These are phyloP conservation scores for Orthonevra nobilis DNA, from an alignment of 2,888 invertebrate species.

Conservation along the genomic window DNA sequence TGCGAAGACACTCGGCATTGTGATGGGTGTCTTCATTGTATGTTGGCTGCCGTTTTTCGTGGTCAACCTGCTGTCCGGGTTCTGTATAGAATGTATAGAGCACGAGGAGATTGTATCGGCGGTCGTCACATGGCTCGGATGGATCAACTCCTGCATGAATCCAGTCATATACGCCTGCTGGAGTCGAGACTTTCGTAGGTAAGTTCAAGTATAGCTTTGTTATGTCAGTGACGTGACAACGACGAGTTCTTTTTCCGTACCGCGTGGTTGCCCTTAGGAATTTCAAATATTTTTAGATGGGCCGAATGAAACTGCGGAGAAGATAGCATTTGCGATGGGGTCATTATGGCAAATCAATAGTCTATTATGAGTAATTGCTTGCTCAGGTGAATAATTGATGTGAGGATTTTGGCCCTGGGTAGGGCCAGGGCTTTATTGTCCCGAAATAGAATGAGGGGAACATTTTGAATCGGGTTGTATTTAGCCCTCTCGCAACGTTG, in stretches of 20 bases:
- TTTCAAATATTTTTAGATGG: neutral
- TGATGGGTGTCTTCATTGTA: slow-evolving; percentile 97
- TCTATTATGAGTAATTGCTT: slow-evolving; percentile 53
- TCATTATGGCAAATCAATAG: slow-evolving; percentile 28
- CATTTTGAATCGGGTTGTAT: too few relatives aligned
- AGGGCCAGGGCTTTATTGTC: neutral
- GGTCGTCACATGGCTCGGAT: slow-evolving; percentile 95
- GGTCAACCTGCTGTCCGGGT: slow-evolving; percentile 94
- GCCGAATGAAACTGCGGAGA: too few relatives aligned
- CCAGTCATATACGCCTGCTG: slow-evolving; percentile 99
- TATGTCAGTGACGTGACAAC: too few relatives aligned
- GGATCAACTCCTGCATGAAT: slow-evolving; percentile 98
- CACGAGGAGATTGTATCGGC: slow-evolving; percentile 93
- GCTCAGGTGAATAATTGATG: slow-evolving; percentile 50
- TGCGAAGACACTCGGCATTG: slow-evolving; percentile 97
- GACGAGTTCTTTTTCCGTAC: too few relatives aligned
- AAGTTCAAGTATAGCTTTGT: slow-evolving; percentile 74
- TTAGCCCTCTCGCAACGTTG: neutral
- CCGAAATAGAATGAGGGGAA: slow-evolving; percentile 6
- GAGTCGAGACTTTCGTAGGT: slow-evolving; percentile 97
- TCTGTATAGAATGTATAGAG: slow-evolving; percentile 92
- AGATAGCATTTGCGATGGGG: too few relatives aligned
- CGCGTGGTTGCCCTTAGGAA: too few relatives aligned
- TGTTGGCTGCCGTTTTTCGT: slow-evolving; percentile 99
- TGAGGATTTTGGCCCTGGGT: slow-evolving; percentile 36